Percentiles rank a stretch among this genome's conserved stretches.
phyloP scores from a whole-genome alignment of 2,113 vertebrate genomes.

The Tapirus terrestris region DNA sequence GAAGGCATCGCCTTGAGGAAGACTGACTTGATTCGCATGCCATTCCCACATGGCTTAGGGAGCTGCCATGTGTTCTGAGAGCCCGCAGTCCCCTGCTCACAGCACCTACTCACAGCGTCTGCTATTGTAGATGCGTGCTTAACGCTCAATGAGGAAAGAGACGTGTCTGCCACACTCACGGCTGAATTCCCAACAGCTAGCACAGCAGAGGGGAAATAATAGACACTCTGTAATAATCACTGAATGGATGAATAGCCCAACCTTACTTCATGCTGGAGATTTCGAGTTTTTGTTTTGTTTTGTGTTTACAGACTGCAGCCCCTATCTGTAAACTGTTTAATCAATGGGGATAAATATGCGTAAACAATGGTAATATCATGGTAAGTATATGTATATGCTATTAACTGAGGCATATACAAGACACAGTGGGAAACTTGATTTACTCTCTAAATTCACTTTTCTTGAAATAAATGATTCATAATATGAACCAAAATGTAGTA shows the following conservation, averaged over 20 bases:
- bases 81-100: neutral
- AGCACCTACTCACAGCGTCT: rapidly evolving
- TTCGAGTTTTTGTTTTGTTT: neutral
- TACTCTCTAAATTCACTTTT: neutral
- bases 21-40: neutral
- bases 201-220: neutral
- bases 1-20: neutral
- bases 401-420: neutral
- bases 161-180: neutral
- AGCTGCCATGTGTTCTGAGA: neutral
- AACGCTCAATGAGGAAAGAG: neutral
- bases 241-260: neutral
- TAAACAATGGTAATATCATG: neutral
- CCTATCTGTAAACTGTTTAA: neutral
- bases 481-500: neutral
- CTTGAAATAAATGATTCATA: neutral
- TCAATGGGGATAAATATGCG: neutral
- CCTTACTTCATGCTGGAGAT: neutral
- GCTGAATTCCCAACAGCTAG: neutral
- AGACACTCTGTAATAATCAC: neutral
- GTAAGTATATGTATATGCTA: neutral
- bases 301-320: neutral
- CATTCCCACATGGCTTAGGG: too few species aligned
- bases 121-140: neutral
- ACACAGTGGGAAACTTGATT: neutral